phyloP scores from a whole-genome alignment of 1,140 invertebrate genomes.

The Drosophila orena region DNA sequence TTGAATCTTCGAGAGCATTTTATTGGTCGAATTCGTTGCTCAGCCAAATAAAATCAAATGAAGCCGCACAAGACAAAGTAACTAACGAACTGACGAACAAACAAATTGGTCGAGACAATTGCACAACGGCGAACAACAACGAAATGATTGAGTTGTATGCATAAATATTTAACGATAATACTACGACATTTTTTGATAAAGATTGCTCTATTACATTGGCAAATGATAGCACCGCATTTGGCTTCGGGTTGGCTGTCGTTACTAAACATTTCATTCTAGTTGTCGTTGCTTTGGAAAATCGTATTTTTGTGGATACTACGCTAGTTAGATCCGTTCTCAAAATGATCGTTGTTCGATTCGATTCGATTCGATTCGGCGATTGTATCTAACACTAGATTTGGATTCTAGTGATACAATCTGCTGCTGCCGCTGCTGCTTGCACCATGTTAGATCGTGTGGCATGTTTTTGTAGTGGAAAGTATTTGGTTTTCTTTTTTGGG shows the following conservation, averaged over 20 bases:
- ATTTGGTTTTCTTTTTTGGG: conserved; percentile 33
- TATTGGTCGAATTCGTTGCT: conserved; percentile 20
- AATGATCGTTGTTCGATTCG: conserved; percentile 35
- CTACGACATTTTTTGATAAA: conserved; percentile 21
- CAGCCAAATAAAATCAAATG: conserved; percentile 48
- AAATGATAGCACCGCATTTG: conserved; percentile 5
- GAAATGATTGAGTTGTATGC: conserved; percentile 48
- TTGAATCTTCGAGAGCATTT: conserved; percentile 34
- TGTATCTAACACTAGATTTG: conserved; percentile 31
- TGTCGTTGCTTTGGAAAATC: conserved; percentile 33
- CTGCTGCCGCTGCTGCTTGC: conserved; percentile 34
- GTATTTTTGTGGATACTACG: conserved; percentile 32
- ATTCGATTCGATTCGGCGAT: conserved; percentile 29
- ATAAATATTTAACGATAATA: conserved; percentile 39
- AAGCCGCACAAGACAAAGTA: conserved; percentile 61
- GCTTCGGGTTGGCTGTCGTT: conserved; percentile 22
- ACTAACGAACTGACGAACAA: conserved; percentile 60
- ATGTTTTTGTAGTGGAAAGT: conserved; percentile 50
- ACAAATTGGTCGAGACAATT: conserved; percentile 61
- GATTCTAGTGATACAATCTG: conserved; percentile 41
- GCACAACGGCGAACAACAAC: conserved; percentile 59
- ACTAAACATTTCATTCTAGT: conserved; percentile 8
- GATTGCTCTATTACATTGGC: conserved; percentile 43
- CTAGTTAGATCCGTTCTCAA: conserved; percentile 31
- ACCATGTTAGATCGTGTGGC: conserved; percentile 40